Base-by-base conservation (phyloP, 2,113 vertebrate species). In the Gasterosteus aculeatus region DNA sequence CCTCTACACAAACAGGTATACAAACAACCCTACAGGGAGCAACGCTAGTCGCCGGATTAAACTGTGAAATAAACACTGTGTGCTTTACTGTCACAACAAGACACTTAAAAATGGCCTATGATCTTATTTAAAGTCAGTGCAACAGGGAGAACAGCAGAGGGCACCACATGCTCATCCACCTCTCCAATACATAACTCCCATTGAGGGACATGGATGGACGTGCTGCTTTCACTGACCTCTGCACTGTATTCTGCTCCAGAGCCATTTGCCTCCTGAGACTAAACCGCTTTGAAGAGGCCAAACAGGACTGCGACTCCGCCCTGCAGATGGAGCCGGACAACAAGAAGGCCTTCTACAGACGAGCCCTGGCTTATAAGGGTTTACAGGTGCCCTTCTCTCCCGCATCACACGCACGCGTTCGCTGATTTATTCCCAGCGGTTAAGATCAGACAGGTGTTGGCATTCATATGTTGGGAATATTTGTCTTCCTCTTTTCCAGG, bases 1-100 rank as follows among this genome's bases (percentile, higher is more conserved):
- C 0, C 69, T 98, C 84, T 97, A 96, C 90, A 98, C 98, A n/a
- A 99, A 99, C 95, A 97, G 98, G 97, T 96, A 93, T 67, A 85
- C 5, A 62, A 64, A 39, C 31, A 18, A 35, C 49, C 38, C 14
- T 1, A 22, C 11, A 12, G 31, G 4, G 39, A 22, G n/a, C 10
- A 39, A 38, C 5, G 16, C 41, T 14, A 19, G 41, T 14, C 19
- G 4, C 26, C 22, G 33, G 35, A 19, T 39, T 38, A 51, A 51
- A 72, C 42, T 57, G 29, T 33, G 54, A 14, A 59, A 35, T 16
- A 35, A 41, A 62, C n/a, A 7, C 42, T 46, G 42, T 46, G 14
- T 46, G 42, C n/a, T 64, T 46, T 31, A 14, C n/a, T 22, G 19
- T 12, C 35, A 26, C n/a, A 22, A 38, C 19, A 14, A n/a, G 18